A percentile compares a stretch with the other conserved stretches of the same genome.
Conservation (phyloP, 2,888 invertebrate species). For the Cephus pulcher region DNA sequence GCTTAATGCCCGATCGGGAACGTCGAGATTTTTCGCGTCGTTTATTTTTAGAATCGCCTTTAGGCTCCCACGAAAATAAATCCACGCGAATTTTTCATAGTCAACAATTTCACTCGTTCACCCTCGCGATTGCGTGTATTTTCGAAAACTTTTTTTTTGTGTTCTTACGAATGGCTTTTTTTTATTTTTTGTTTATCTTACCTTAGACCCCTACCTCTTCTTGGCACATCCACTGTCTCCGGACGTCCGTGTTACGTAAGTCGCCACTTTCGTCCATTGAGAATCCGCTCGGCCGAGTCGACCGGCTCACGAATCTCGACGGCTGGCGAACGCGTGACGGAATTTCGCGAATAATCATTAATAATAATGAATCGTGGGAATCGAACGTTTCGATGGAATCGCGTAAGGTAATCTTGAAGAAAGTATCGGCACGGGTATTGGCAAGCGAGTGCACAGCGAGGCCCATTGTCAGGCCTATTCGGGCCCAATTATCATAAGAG, state of each 20-base stretch:
- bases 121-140: background rate
- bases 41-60: constrained; percentile 15
- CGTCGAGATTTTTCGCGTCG: constrained; percentile 11
- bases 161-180: background rate
- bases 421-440: background rate
- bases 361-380: constrained; percentile 31
- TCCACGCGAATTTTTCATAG: background rate
- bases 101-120: background rate
- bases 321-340: background rate
- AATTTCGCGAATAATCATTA: background rate
- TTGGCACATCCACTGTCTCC: background rate
- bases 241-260: background rate
- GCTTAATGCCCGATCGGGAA: background rate
- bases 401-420: background rate
- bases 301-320: constrained; percentile 8
- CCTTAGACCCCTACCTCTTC: background rate
- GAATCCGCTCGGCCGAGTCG: constrained; percentile 1
- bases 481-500: background rate
- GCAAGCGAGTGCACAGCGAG: background rate
- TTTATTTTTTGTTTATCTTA: background rate
- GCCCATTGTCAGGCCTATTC: background rate
- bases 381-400: constrained; percentile 37
- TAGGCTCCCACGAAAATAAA: background rate
- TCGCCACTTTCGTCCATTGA: background rate
- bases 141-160: background rate